Evolutionary conservation across 2,113 vertebrate species (phyloP), one percentile per base, ranked within the genome.

Genomic region (Trinectes maculatus): DNA sequence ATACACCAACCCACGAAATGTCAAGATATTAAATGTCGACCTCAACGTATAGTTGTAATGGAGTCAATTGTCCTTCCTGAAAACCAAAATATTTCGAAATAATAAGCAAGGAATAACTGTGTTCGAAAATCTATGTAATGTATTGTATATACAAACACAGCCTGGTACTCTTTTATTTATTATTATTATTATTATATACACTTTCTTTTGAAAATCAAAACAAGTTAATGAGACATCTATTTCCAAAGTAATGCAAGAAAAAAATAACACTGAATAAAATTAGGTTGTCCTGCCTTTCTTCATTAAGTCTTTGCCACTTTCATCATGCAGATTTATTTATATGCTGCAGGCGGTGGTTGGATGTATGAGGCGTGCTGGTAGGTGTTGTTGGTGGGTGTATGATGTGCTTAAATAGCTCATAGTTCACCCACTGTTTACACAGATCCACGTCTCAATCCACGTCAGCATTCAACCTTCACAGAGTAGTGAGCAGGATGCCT

Each of bases 361-460:
- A 12, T 71, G 25, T 12, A 24, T 26, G 49, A 75, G 22, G 54
- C 5, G 2, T 26, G 34, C 22, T 18, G n/a, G 80, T 70, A 28
- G 80, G 67, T 26, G 44, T 67, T 10, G 25, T 44, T 0, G 10
- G 75, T 70, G 64, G 75, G 64, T 60, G 69, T 60, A 31, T 26
- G n/a, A 18, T 67, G 49, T 68, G 66, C 37, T 63, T 69, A 81
- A 81, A 87, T 87, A 77, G 66, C 68, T 71, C 42, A 37, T 18
- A 16, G 19, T 59, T 74, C 61, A 43, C 48, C 61, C 81, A 59
- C 55, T 69, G 54, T 78, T 85, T 79, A 44, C 71, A 67, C 56
- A 79, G 62, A 80, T 85, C 55, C n/a, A n/a, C n/a, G 31, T 61
- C 79, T 90, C 63, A 36, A 75, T 86, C 40, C 53, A 84, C 80